Percentiles rank a stretch among this genome's conserved stretches.
Evolutionary conservation across 1,140 invertebrate genomes (phyloP).

Genomic region (Meteorus sp.): DNA sequence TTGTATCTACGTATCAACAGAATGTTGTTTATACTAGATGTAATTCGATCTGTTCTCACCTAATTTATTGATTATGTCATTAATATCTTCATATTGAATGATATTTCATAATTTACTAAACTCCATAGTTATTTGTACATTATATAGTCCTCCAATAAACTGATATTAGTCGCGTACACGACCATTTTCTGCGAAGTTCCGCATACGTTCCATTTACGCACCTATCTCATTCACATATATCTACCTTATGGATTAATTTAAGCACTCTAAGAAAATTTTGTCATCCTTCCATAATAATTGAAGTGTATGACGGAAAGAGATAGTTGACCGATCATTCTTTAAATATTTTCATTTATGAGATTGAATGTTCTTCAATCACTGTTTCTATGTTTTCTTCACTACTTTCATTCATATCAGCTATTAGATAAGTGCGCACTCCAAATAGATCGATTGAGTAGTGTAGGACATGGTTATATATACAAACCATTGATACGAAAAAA

Average conservation of each 20-base stretch:
- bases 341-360: too few species aligned
- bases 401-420: not conserved
- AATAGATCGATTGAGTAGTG: constrained; percentile 1
- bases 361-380: too few species aligned
- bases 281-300: too few species aligned
- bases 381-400: not conserved
- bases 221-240: not conserved
- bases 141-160: constrained; percentile 13
- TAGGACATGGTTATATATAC: not conserved
- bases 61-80: not conserved
- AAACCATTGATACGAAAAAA: not conserved
- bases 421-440: not conserved
- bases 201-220: not conserved
- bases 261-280: constrained; percentile 7
- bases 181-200: not conserved
- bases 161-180: not conserved
- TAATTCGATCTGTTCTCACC: not conserved
- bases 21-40: not conserved
- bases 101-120: constrained; percentile 11
- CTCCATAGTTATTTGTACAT: constrained; percentile 21
- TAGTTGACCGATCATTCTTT: too few species aligned
- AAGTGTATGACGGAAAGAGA: not conserved
- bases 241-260: constrained; percentile 13
- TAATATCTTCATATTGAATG: not conserved
- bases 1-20: constrained; percentile 6